Base-by-base conservation (phyloP, 2,113 vertebrate genomes). In the Mesitornis unicolor region DNA sequence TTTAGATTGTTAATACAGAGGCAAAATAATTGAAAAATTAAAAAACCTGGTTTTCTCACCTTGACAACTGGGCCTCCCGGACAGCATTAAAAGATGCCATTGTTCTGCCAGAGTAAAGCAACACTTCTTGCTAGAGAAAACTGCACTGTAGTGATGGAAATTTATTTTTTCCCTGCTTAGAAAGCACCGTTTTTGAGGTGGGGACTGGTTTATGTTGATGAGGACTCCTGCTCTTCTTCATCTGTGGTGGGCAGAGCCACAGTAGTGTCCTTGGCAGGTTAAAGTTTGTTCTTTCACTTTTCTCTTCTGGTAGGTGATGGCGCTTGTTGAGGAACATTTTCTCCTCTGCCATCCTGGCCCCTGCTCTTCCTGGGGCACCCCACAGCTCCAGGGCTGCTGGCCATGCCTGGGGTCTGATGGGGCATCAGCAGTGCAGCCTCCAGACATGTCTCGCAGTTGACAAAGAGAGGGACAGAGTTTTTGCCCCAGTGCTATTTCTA, bases 381-480 rank as follows among this genome's bases (percentile, higher is more conserved):
- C 35, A 29, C 26, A 42, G 29, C 33, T 69, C 33, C 36, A 36
- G 36, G 10, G 35, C 35, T 64, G 38, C 43, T n/a, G 47, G 18
- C 6, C 9, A 1, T 31, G 35, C 31, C 76, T 21, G 28, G 29
- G 15, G 7, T 47, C 51, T 36, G 50, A 22, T 4, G 20, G 14
- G 14, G 6, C 22, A 42, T 35, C 40, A 59, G 63, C 22, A 53
- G 11, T 3, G 22, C 15, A 75, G 17, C 9, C 33, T 21, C 33
- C 0, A 2, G 4, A 0, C 6, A 7, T 0, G 1, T 21, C 50
- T 22, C 33, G 35, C 36, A 43, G 21, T 33, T 35, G 54, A 17
- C 17, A 53, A 56, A 45, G 17, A 43, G 36, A 60, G 26, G 11
- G 31, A 9, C 51, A 35, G n/a, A 84, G 42, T 35, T n/a, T 18